These are phyloP conservation scores for Podotricha telesiphe DNA, from an alignment of 2,888 invertebrate genomes.

Conservation along the genomic window DNA sequence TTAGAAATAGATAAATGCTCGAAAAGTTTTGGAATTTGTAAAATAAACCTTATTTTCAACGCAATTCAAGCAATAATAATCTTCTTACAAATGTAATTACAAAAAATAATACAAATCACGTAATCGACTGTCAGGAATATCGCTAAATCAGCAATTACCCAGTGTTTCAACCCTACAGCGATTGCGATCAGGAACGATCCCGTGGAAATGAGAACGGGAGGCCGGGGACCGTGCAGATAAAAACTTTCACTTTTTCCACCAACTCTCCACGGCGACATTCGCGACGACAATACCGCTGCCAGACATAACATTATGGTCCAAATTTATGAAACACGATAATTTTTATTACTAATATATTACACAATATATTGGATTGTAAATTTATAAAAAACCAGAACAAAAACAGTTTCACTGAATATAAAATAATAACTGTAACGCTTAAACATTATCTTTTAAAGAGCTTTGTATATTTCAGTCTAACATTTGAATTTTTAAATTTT, in stretches of 20 bases:
- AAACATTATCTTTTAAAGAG: background rate
- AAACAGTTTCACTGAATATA: background rate
- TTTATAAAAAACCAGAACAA: background rate
- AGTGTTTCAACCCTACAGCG: slow-evolving; percentile 59
- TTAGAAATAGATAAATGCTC: too few species aligned
- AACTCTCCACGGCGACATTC: slow-evolving; percentile 73
- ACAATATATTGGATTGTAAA: background rate
- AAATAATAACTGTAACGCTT: too few species aligned
- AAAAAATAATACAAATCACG: slow-evolving; percentile 3
- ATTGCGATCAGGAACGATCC: slow-evolving; percentile 73
- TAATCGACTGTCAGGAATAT: slow-evolving; percentile 43
- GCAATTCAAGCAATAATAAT: background rate
- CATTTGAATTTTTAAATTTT: slow-evolving; percentile 1
- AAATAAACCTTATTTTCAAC: background rate
- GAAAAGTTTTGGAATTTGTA: background rate
- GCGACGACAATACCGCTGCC: slow-evolving; percentile 68
- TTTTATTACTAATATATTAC: slow-evolving; percentile 13
- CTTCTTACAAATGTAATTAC: background rate
- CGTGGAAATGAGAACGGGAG: slow-evolving; percentile 76
- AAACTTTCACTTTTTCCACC: slow-evolving; percentile 80
- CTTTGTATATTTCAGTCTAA: background rate
- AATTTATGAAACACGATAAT: slow-evolving; percentile 47
- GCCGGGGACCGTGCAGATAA: slow-evolving; percentile 74
- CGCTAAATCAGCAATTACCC: slow-evolving; percentile 60
- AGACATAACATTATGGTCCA: slow-evolving; percentile 64